A percentile compares a stretch with the other conserved stretches of the same genome.
These are phyloP conservation scores for Rhingia campestris DNA, from an alignment of 2,888 invertebrate species.

Conservation along the genomic window DNA sequence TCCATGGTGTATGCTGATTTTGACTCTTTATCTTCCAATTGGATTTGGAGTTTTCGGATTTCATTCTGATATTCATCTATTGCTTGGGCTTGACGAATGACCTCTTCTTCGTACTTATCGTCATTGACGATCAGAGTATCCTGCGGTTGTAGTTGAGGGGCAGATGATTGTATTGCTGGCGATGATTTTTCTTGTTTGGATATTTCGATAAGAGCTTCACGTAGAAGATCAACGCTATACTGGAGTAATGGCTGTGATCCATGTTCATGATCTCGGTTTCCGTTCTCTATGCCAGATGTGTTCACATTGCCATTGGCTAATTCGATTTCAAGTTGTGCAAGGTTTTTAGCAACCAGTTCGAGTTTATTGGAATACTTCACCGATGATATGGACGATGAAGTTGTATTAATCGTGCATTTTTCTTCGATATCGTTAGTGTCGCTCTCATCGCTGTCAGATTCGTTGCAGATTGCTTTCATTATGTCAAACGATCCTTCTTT, in stretches of 20 bases:
- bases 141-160: conserved; percentile 72
- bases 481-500: conserved; percentile 80
- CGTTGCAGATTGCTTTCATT: conserved; percentile 81
- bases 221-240: conserved; percentile 75
- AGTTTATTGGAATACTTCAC: conserved; percentile 75
- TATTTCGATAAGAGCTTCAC: conserved; percentile 76
- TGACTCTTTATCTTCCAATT: conserved; percentile 50
- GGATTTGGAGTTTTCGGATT: conserved; percentile 43
- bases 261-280: conserved; percentile 57
- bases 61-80: conserved; percentile 58
- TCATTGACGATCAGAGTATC: conserved; percentile 60
- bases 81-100: conserved; percentile 39
- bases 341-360: conserved; percentile 75
- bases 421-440: conserved; percentile 75
- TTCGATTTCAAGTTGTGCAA: conserved; percentile 75
- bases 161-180: conserved; percentile 24
- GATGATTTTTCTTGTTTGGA: conserved; percentile 43
- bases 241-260: conserved; percentile 75
- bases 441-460: conserved; percentile 78
- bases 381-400: conserved; percentile 62
- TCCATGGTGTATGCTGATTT: conserved; percentile 61
- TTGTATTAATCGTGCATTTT: conserved; percentile 45
- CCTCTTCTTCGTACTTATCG: conserved; percentile 37
- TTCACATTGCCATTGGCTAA: conserved; percentile 68
- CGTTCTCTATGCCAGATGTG: conserved; percentile 37